Conservation (phyloP, 2,888 invertebrate species). For the Aethes cnicana region DNA sequence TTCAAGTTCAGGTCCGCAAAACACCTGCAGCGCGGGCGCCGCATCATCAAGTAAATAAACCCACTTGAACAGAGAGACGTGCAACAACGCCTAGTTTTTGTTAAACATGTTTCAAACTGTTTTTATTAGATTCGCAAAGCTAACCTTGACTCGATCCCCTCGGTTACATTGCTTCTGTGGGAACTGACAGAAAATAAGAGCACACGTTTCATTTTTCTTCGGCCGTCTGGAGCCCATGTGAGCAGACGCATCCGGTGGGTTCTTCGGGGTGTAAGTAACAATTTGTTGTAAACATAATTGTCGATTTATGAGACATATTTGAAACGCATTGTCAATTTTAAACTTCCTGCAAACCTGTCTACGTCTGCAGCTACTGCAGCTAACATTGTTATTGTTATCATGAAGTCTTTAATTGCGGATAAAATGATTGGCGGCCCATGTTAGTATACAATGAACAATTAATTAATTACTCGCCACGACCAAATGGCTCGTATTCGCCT, state of each 20-base stretch:
- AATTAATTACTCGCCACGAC: conserved; percentile 39
- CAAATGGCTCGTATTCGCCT: conserved; percentile 52
- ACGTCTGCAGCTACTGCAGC: too few relatives aligned
- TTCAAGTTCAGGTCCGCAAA: conserved; percentile 60
- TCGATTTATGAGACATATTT: conserved; percentile 46
- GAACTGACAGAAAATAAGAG: conserved; percentile 58
- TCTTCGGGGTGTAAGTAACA: conserved; percentile 46
- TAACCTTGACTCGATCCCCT: conserved; percentile 73
- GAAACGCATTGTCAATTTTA: too few relatives aligned
- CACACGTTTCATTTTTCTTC: conserved; percentile 63
- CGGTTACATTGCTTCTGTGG: conserved; percentile 66
- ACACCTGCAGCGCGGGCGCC: conserved; percentile 61
- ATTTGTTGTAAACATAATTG: conserved; percentile 15
- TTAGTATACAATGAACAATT: conserved; percentile 23
- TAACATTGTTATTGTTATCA: too few relatives aligned
- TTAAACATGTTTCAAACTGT: conserved; percentile 53
- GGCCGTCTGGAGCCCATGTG: conserved; percentile 76
- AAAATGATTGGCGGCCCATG: neutral
- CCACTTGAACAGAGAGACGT: conserved; percentile 58
- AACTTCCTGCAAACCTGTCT: too few relatives aligned
- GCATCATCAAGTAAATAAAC: conserved; percentile 59
- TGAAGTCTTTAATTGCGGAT: neutral
- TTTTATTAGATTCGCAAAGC: conserved; percentile 71
- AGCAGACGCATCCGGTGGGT: conserved; percentile 71
- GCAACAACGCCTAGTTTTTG: conserved; percentile 65